Conservation (phyloP, 2,888 invertebrate genomes). For the Hirtodrosophila cameraria region DNA sequence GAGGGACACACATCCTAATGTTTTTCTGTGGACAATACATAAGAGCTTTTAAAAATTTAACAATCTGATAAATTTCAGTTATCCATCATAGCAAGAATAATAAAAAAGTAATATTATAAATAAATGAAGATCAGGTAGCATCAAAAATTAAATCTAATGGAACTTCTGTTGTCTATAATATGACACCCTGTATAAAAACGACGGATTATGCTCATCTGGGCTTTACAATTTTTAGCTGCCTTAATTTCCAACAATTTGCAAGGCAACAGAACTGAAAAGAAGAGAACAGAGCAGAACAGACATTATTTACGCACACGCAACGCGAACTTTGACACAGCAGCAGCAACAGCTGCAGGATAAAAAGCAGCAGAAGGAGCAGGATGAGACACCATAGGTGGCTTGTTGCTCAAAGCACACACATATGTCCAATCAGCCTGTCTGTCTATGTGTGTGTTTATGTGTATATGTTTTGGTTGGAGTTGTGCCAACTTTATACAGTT, state of each 20-base stretch:
- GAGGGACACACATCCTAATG: too few relatives aligned
- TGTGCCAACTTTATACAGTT: constrained; percentile 63
- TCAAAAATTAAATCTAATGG: constrained; percentile 9
- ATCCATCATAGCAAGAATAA: too few relatives aligned
- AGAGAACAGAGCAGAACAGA: too few relatives aligned
- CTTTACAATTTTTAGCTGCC: constrained; percentile 49
- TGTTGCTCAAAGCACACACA: constrained; percentile 26
- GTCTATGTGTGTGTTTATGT: not conserved
- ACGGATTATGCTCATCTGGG: constrained; percentile 44
- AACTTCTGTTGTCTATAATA: constrained; percentile 1
- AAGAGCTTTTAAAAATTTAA: too few relatives aligned
- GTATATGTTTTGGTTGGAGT: constrained; percentile 40
- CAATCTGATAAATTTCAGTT: too few relatives aligned
- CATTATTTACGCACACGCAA: constrained; percentile 50
- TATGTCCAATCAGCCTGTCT: constrained; percentile 38
- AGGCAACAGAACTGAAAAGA: too few relatives aligned
- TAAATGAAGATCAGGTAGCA: not conserved
- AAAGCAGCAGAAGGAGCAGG: not conserved
- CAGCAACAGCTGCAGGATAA: not conserved
- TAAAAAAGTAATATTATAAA: too few relatives aligned
- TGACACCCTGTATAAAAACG: constrained; percentile 57
- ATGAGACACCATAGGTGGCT: constrained; percentile 31
- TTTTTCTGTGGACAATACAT: too few relatives aligned
- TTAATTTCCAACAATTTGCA: constrained; percentile 64
- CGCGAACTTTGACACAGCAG: constrained; percentile 66